Evolutionary conservation across 1,140 invertebrate genomes (phyloP).

Genomic region (Euura saliciscinereae): DNA sequence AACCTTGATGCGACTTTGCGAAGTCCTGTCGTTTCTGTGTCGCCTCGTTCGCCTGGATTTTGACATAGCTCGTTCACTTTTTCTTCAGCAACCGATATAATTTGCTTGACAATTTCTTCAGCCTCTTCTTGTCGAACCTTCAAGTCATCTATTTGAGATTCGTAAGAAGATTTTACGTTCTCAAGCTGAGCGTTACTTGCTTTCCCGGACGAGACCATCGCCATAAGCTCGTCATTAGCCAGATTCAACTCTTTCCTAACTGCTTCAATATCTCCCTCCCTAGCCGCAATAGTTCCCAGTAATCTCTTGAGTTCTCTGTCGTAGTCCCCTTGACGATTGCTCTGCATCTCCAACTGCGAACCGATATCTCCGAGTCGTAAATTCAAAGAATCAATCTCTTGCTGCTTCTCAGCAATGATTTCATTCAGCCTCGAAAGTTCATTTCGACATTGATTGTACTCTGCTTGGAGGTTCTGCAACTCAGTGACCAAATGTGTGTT

Average conservation of each 20-base stretch:
- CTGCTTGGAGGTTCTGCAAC: constrained; percentile 17
- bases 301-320: constrained; percentile 26
- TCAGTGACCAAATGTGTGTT: constrained; percentile 12
- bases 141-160: constrained; percentile 24
- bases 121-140: constrained; percentile 14
- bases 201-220: constrained; percentile 27
- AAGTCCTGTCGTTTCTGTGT: not conserved
- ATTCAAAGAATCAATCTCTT: constrained; percentile 18
- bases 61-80: not conserved
- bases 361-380: constrained; percentile 16
- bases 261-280: constrained; percentile 23
- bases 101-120: constrained; percentile 8
- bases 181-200: constrained; percentile 28
- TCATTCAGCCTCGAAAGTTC: constrained; percentile 17
- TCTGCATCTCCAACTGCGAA: constrained; percentile 18
- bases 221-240: constrained; percentile 23
- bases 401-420: constrained; percentile 14
- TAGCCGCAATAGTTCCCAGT: constrained; percentile 19
- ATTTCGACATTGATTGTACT: constrained; percentile 1
- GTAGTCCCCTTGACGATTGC: constrained; percentile 7
- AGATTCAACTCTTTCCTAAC: constrained; percentile 24
- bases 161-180: constrained; percentile 21
- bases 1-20: not conserved
- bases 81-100: not conserved
- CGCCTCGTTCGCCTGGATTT: not conserved